Evolutionary conservation across 2,888 invertebrate species (phyloP), one percentile per base, ranked within the genome.

Genomic region (Tetragonisca angustula): DNA sequence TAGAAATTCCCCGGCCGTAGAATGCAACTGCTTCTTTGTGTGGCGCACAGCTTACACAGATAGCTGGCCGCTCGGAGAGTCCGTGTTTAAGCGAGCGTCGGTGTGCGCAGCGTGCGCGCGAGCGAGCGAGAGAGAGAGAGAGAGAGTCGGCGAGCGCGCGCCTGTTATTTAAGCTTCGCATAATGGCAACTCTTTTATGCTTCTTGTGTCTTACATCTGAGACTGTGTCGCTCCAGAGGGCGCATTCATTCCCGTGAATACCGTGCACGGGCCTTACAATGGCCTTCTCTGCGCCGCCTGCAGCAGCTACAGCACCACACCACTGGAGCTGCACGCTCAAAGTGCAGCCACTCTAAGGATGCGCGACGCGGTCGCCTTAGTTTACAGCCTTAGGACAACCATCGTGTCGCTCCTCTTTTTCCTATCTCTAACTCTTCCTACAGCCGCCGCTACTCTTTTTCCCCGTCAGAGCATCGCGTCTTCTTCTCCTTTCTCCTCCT

Each of bases 181-280:
- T 93, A 93, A 93, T 93, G 91, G 92, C 92, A 91, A 93, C 92
- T 94, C 94, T 94, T 94, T 93, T 93, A 93, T 94, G 91, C 91
- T 92, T 92, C 92, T 93, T 93, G 90, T 94, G 93, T 94, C 93
- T 94, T 94, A 93, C 92, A 89, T 89, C 88, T 87, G 87, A 89
- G 90, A 93, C 92, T 91, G 92, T 92, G 92, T 92, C 92, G 91
- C 91, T 92, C 89, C 90, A 83, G 91, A 92, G 92, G 91, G 92
- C 91, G 92, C 91, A 92, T 92, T 92, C 92, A 92, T 92, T 90
- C 90, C 91, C 85, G 85, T 92, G 92, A 92, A 92, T 92, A 89
- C 91, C 88, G 86, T 85, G 88, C 90, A 86, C 87, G 86, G 81
- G 82, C 79, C 86, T 87, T 86, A 92, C 92, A 92, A 92, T 92